Evolutionary conservation across 1,140 invertebrate species (phyloP).

Genomic region (Oscheius sp.): DNA sequence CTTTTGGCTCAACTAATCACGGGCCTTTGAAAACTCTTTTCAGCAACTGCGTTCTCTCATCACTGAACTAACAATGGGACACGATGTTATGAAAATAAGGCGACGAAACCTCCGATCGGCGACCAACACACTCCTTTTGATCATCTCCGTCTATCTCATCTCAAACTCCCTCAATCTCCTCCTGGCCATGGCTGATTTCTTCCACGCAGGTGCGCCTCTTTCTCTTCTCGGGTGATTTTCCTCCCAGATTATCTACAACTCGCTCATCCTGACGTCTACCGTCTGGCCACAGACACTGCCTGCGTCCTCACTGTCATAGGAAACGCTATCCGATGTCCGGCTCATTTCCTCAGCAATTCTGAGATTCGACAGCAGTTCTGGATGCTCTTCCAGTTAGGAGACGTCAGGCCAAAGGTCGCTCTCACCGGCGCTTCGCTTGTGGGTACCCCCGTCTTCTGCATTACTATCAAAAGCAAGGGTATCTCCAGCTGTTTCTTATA

Average conservation of each 20-base stretch:
- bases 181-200: constrained; percentile 50
- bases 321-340: constrained; percentile 56
- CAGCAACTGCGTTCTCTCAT: constrained; percentile 55
- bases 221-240: background rate
- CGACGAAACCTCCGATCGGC: constrained; percentile 49
- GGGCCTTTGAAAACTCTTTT: too few species aligned
- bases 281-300: constrained; percentile 47
- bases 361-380: constrained; percentile 52
- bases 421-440: background rate
- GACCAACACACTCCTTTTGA: constrained; percentile 54
- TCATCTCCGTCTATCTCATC: constrained; percentile 56
- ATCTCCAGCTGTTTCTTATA: too few species aligned
- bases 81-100: constrained; percentile 56
- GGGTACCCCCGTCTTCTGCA: background rate
- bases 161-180: constrained; percentile 53
- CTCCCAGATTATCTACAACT: constrained; percentile 49
- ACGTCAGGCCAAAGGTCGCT: constrained; percentile 20
- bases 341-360: constrained; percentile 51
- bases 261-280: constrained; percentile 47
- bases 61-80: constrained; percentile 54
- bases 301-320: constrained; percentile 53
- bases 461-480: too few species aligned
- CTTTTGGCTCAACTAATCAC: too few species aligned
- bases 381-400: constrained; percentile 29
- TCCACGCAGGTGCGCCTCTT: constrained; percentile 47